Base-by-base conservation (phyloP, 2,888 invertebrate species). In the Chaetoderma sp. region DNA sequence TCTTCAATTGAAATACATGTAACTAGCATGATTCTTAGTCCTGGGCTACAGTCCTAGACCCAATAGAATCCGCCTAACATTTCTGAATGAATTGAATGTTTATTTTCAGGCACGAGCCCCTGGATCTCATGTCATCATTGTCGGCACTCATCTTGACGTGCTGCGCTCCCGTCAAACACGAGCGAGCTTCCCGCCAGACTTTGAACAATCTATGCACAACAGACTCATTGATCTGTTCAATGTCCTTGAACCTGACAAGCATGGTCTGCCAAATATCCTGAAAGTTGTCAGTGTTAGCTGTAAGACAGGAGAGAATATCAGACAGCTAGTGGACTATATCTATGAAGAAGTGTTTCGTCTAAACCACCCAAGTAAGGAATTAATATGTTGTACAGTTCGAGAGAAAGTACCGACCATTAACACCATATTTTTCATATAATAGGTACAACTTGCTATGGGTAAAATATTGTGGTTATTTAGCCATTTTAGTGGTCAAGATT, bases 331-430 rank as follows among this genome's bases (percentile, higher is more conserved):
- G 30, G 95, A 95, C 86, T 90, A 96, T 39, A 93, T 98, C 58
- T 98, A 98, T 86, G 95, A 96, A 52, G 94, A 94, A 0, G 96
- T 95, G 0, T 96, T 94, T 87, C 95, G 94, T 83, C 90, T 98
- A 42, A 91, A 93, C 77, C 93, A 94, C 1, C 94, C 96, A 61
- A 95, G 94, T 91, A 79, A 81, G 81, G n/a, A n/a, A n/a, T n/a
- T n/a, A n/a, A n/a, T n/a, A 75, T 21, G 5, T n/a, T n/a, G n/a
- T n/a, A n/a, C n/a, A n/a, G n/a, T n/a, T n/a, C n/a, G n/a, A n/a
- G n/a, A n/a, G n/a, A n/a, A n/a, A n/a, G n/a, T n/a, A n/a, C n/a
- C n/a, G n/a, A n/a, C n/a, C n/a, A n/a, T n/a, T n/a, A n/a, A n/a
- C n/a, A n/a, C n/a, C n/a, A n/a, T n/a, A n/a, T n/a, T n/a, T n/a